Evolutionary conservation across 1,140 invertebrate genomes (phyloP).

Genomic region (Bombus fervidus): DNA sequence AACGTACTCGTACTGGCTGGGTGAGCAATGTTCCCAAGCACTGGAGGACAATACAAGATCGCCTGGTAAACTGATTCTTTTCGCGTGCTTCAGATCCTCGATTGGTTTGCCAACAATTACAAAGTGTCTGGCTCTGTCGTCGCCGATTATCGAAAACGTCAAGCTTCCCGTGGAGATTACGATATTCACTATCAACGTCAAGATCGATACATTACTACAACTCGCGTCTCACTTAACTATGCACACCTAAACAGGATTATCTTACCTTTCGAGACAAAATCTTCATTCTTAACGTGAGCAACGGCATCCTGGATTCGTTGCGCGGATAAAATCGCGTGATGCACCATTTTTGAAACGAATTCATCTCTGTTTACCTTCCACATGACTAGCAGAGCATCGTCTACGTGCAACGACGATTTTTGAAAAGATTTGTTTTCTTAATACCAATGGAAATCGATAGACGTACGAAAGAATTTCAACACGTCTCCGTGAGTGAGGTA

Average conservation of each 20-base stretch:
- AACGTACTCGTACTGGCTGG: slow-evolving; percentile 62
- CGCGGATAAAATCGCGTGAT: slow-evolving; percentile 62
- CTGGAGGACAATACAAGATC: slow-evolving; percentile 64
- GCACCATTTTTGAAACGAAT: slow-evolving; percentile 53
- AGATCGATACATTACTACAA: not conserved
- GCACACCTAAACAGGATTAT: rapidly evolving
- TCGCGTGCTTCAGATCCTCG: slow-evolving; percentile 55
- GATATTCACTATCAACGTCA: slow-evolving; percentile 56
- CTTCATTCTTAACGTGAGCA: slow-evolving; percentile 17
- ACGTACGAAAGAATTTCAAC: slow-evolving; percentile 68
- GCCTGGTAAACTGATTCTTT: slow-evolving; percentile 42
- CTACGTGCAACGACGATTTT: slow-evolving; percentile 29
- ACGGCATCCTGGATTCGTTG: slow-evolving; percentile 64
- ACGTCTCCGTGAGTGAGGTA: slow-evolving; percentile 72
- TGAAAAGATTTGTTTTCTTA: not conserved
- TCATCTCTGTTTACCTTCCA: slow-evolving; percentile 69
- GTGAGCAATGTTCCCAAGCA: slow-evolving; percentile 61
- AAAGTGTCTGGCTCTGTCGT: slow-evolving; percentile 58
- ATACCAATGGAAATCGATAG: too few relatives aligned
- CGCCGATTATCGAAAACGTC: slow-evolving; percentile 70
- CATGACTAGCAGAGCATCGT: slow-evolving; percentile 65
- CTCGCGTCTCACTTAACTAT: not conserved
- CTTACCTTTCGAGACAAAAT: not conserved
- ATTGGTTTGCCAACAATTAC: slow-evolving; percentile 68
- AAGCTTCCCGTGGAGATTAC: slow-evolving; percentile 69